Base-by-base conservation (phyloP, 2,888 invertebrate genomes). In the Stenchaetothrips biformis region DNA sequence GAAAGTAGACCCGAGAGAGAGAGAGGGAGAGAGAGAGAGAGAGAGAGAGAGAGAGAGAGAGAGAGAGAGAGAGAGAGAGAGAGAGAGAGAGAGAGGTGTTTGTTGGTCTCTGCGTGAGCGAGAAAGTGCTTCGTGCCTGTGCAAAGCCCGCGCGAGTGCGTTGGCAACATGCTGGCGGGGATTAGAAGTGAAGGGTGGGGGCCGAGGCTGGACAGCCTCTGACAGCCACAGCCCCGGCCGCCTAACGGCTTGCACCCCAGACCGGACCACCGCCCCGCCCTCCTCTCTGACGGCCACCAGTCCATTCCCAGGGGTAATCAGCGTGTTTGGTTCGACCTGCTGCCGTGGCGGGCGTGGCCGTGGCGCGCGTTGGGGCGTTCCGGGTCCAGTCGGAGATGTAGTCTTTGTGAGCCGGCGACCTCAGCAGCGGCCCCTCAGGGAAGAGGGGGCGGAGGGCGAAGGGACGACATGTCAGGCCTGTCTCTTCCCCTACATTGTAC, bases 11-110 rank as follows among this genome's bases (percentile, higher is more conserved):
- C 48, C 37, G 48, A 37, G 37, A 13, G 48, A 16, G 37, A 27
- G 47, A 78, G 78, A 78, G 78, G 48, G 11, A 9, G 78, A 48
- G 47, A 37, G 78, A 13, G 78, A 27, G 78, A 21, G 78, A 78
- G 78, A 37, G 78, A 78, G 78, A 37, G 78, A 11, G 78, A 37
- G 47, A 27, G 78, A 78, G 47, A 48, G 49, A 16, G 79, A 49
- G 48, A 21, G 79, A 25, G 53, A 79, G 49, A 37, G 79, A 53
- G n/a, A 53, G 79, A 59, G 62, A 79, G 79, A 49, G 79, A 79
- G 62, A 79, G 79, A 79, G 79, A 79, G 79, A 79, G 79, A 53
- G 62, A 79, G 49, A 79, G 79, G 27, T 25, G 37, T 77, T 47
- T 48, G 79, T 67, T 79, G 48, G 13, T 79, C 59, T 25, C 21